Evolutionary conservation across 2,113 vertebrate species (phyloP).

Genomic region (Xyrauchen texanus): DNA sequence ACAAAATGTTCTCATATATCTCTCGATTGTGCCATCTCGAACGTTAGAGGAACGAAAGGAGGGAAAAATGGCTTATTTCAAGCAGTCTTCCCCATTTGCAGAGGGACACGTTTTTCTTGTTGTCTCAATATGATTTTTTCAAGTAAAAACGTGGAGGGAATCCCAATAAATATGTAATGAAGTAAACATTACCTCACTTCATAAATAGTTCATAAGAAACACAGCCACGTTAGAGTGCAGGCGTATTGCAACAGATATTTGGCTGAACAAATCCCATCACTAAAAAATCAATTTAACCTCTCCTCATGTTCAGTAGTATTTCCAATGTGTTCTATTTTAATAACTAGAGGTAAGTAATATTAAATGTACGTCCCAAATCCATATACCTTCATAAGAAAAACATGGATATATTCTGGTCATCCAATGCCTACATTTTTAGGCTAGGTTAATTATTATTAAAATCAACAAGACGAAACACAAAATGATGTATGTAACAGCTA

Average conservation of each 20-base stretch:
- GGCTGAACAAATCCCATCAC: constrained; percentile 57
- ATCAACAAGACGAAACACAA: constrained; percentile 86
- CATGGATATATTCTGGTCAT: constrained; percentile 49
- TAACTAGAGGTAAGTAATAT: constrained; percentile 57
- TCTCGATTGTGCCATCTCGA: constrained; percentile 75
- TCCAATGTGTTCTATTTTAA: constrained; percentile 45
- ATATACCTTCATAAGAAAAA: constrained; percentile 29
- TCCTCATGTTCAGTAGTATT: constrained; percentile 57
- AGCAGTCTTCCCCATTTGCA: constrained; percentile 63
- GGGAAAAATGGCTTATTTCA: constrained; percentile 61
- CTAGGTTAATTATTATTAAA: constrained; percentile 62
- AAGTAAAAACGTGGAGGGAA: constrained; percentile 78
- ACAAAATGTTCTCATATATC: constrained; percentile 74
- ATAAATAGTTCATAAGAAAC: constrained; percentile 88
- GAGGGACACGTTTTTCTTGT: constrained; percentile 67
- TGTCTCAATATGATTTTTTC: constrained; percentile 78
- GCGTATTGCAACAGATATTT: constrained; percentile 69
- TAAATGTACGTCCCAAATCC: constrained; percentile 34
- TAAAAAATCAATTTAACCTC: constrained; percentile 56
- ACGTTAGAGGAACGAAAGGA: constrained; percentile 61
- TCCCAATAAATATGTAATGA: constrained; percentile 98
- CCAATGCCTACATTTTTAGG: constrained; percentile 47
- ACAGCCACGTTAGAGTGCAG: constrained; percentile 71
- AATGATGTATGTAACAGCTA: constrained; percentile 85
- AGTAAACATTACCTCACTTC: constrained; percentile 94